Evolutionary conservation across 1,140 invertebrate species (phyloP).

Genomic region (Planococcus citri): DNA sequence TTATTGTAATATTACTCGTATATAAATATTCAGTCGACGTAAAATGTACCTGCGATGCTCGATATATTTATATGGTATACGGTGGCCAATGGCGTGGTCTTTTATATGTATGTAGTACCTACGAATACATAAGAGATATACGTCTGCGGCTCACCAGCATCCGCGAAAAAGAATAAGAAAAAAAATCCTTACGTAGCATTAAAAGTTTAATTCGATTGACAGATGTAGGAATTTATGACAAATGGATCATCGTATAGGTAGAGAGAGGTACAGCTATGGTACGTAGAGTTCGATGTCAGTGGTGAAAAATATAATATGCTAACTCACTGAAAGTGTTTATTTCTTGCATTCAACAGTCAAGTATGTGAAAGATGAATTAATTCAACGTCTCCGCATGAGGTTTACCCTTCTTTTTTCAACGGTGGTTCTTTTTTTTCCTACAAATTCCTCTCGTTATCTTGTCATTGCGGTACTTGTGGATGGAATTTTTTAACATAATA

Average conservation of each 20-base stretch:
- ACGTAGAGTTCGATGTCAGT: not conserved
- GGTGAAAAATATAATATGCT: constrained; percentile 3
- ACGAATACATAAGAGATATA: no score
- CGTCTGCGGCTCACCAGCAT: no score
- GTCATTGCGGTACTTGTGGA: constrained; percentile 5
- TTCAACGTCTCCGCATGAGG: not conserved
- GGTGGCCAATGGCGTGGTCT: no score
- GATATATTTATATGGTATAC: not conserved
- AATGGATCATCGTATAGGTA: not conserved
- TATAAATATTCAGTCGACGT: not conserved
- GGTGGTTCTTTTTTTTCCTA: not conserved
- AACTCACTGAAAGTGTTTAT: constrained; percentile 3
- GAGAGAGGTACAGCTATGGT: not conserved
- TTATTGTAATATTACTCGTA: not conserved
- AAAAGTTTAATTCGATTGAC: not conserved
- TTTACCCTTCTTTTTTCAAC: not conserved
- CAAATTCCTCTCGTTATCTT: constrained; percentile 6
- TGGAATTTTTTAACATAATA: not conserved
- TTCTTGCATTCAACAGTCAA: constrained; percentile 3
- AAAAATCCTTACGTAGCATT: not conserved
- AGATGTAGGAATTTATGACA: constrained; percentile 7
- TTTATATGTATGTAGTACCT: no score
- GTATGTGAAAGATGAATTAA: not conserved
- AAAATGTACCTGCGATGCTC: not conserved
- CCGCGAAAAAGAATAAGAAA: no score